Evolutionary conservation across 2,113 vertebrate genomes (phyloP).

Genomic region (Mustela lutreola): DNA sequence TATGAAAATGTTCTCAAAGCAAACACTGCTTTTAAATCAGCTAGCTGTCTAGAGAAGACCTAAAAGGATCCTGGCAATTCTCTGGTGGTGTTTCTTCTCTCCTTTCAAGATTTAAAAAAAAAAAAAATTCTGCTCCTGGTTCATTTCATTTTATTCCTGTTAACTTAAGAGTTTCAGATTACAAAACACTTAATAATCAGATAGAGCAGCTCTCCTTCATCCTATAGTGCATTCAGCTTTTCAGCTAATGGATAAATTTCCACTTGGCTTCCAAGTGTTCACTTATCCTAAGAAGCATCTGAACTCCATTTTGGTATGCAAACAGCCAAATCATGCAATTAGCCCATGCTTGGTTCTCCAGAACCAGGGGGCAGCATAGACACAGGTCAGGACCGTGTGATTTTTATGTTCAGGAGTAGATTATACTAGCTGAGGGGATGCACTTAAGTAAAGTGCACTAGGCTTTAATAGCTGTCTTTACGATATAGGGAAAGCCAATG

Average conservation of each 20-base stretch:
- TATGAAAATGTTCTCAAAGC: not conserved
- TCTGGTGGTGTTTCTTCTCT: not conserved
- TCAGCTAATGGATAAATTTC: constrained; percentile 66
- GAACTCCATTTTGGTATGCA: constrained; percentile 58
- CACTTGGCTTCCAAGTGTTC: constrained; percentile 53
- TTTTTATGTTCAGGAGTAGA: constrained; percentile 54
- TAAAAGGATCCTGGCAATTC: not conserved
- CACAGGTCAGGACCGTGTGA: constrained; percentile 11
- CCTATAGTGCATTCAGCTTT: not conserved
- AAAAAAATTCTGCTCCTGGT: not conserved
- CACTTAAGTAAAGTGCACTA: constrained; percentile 7
- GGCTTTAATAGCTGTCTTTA: not conserved
- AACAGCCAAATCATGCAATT: constrained; percentile 35
- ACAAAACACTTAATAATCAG: constrained; percentile 60
- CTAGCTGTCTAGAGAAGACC: not conserved
- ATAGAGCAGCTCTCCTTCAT: not conserved
- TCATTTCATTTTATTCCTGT: constrained; percentile 65
- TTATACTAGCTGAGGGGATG: constrained; percentile 6
- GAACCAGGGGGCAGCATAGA: not conserved
- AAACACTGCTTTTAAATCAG: not conserved
- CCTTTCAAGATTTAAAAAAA: constrained; percentile 15
- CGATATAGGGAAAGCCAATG: not conserved
- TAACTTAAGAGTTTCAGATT: constrained; percentile 62
- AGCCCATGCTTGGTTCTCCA: not conserved
- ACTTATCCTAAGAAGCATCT: constrained; percentile 43